phyloP scores from a whole-genome alignment of 2,113 vertebrate genomes.

The Pachyramphus minor region DNA sequence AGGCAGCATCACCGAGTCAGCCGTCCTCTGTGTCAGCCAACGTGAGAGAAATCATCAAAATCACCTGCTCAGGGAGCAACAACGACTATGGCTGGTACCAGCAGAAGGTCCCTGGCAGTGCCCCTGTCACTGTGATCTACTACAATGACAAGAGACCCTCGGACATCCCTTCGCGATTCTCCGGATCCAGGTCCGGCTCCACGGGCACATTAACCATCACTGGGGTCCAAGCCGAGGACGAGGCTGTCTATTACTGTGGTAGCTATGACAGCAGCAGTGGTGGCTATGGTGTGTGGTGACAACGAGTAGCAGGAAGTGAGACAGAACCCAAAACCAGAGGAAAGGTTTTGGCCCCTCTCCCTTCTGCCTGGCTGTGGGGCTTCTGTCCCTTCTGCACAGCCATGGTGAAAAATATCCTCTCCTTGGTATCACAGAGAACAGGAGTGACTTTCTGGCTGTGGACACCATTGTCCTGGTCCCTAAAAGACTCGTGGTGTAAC shows the following conservation, averaged over 20 bases:
- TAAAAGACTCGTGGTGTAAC: not conserved
- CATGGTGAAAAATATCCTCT: no score
- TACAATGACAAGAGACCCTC: not conserved
- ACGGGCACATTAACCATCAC: not conserved
- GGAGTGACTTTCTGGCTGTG: not conserved
- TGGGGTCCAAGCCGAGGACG: not conserved
- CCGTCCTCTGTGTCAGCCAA: not conserved
- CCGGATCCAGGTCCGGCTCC: accelerated
- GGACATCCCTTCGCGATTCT: not conserved
- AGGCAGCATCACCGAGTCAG: not conserved
- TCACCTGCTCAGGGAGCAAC: not conserved
- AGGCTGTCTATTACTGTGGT: not conserved
- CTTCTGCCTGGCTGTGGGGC: not conserved
- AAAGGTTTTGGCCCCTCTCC: not conserved
- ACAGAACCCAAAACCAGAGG: not conserved
- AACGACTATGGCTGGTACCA: not conserved
- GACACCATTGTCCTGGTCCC: not conserved
- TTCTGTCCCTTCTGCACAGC: not conserved
- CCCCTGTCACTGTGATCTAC: not conserved
- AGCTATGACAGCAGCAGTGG: accelerated
- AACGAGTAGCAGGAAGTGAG: not conserved
- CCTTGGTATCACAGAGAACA: not conserved
- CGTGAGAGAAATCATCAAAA: not conserved
- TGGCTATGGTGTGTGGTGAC: not conserved
- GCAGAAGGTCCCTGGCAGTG: not conserved